phyloP scores from a whole-genome alignment of 2,797 vertebrate genomes.

The Picus viridis region DNA sequence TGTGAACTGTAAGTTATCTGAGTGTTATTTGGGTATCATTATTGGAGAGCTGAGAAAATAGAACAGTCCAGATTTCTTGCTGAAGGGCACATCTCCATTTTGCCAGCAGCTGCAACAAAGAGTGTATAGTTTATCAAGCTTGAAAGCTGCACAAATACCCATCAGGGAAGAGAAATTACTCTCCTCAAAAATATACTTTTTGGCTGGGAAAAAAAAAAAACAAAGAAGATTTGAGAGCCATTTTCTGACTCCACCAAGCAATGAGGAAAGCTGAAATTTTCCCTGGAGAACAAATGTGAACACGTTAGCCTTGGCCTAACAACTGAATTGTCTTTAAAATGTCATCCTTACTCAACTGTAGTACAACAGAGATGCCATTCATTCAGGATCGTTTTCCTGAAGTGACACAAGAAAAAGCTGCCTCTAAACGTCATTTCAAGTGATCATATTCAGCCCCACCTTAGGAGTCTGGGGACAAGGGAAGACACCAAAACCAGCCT shows the following conservation, averaged over 20 bases:
- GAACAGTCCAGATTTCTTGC: slow-evolving; percentile 38
- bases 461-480: neutral
- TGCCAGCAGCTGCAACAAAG: slow-evolving; percentile 30
- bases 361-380: neutral
- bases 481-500: neutral
- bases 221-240: neutral
- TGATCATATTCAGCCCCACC: neutral
- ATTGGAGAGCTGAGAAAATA: neutral
- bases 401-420: neutral
- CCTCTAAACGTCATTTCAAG: slow-evolving; percentile 11
- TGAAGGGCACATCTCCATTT: slow-evolving; percentile 31
- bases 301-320: neutral
- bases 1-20: neutral
- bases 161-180: slow-evolving; percentile 18
- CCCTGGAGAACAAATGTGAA: neutral
- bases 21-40: neutral
- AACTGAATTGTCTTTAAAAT: neutral
- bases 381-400: slow-evolving; percentile 3
- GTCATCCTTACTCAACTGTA: neutral
- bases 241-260: neutral
- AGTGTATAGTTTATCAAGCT: slow-evolving; percentile 3
- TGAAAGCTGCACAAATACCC: slow-evolving; percentile 47
- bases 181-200: neutral
- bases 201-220: slow-evolving; percentile 9
- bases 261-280: neutral